Evolutionary conservation across 2,797 vertebrate genomes (phyloP), one percentile per base, ranked within the genome.

Genomic region (Uromys caudimaculatus): DNA sequence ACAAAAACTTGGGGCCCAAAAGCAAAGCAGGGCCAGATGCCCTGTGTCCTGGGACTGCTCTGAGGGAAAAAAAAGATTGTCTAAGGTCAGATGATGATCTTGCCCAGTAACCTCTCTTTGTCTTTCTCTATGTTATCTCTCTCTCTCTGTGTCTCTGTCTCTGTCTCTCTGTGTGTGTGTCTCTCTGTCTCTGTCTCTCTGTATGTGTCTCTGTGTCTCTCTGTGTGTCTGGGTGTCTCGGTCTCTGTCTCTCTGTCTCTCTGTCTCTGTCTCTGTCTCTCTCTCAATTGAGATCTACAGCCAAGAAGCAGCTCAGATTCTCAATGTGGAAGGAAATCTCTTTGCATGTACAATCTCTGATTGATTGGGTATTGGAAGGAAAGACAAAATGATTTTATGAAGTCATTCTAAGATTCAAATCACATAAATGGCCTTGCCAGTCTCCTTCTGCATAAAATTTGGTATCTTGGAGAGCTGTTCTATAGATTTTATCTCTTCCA

Each of bases 341-440:
- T 94, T 93, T 97, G 96, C 83, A 97, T 95, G 95, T 97, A 93
- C 64, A 96, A 97, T 91, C 84, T 98, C 95, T 98, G 97, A 98
- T 92, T 97, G 98, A 98, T 98, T 89, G 94, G 92, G 89, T 96
- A 92, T 3, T 88, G 82, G 91, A 96, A 91, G 29, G 95, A 86
- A 82, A 94, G 94, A 97, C 96, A 52, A 47, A n/a, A 96, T 23
- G 97, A 97, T 96, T 98, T 98, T 96, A 97, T 97, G 97, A 98
- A 98, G 98, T 98, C 98, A 96, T 97, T 98, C 97, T 97, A 96
- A 98, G 96, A 98, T 98, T 95, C 97, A 97, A 97, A 98, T 98
- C 56, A 35, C 85, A 83, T 97, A 95, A 97, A 94, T 96, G 97
- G 64, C 97, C 91, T 97, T 95, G 91, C 95, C 94, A 97, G 96